Percentiles rank a stretch among this genome's conserved stretches.
These are phyloP conservation scores for Drosophila punjabiensis DNA, from an alignment of 1,140 invertebrate genomes.

Conservation along the genomic window DNA sequence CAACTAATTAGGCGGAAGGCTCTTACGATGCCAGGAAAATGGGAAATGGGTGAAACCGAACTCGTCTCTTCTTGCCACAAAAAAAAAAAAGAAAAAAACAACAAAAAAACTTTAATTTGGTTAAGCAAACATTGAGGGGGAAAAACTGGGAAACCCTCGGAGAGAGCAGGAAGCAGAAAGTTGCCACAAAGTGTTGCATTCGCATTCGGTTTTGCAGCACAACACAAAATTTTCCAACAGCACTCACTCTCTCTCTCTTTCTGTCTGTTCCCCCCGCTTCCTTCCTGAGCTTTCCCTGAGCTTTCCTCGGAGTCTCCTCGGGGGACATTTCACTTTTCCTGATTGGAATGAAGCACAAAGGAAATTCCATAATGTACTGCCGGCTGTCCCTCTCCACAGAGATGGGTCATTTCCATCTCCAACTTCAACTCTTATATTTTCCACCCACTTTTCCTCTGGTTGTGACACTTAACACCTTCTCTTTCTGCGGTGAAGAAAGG, in stretches of 20 bases:
- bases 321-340: slow-evolving; percentile 52
- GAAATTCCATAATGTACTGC: slow-evolving; percentile 49
- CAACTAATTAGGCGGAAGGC: slow-evolving; percentile 73
- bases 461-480: slow-evolving; percentile 30
- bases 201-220: slow-evolving; percentile 36
- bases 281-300: neutral
- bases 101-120: slow-evolving; percentile 43
- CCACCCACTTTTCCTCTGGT: slow-evolving; percentile 13
- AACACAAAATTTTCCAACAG: slow-evolving; percentile 24
- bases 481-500: neutral
- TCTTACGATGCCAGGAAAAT: slow-evolving; percentile 16
- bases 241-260: neutral
- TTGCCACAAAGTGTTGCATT: slow-evolving; percentile 67
- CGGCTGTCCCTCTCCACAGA: slow-evolving; percentile 10
- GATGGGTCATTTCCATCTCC: slow-evolving; percentile 24
- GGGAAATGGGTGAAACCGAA: slow-evolving; percentile 8
- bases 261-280: neutral
- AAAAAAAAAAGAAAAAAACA: neutral
- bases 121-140: slow-evolving; percentile 39
- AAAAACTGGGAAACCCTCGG: too few relatives aligned
- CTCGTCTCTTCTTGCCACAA: neutral
- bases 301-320: slow-evolving; percentile 11
- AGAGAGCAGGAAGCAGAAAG: slow-evolving; percentile 34
- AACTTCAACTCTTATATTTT: neutral
- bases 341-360: slow-evolving; percentile 50